These are phyloP conservation scores for Phyllotis vaccarum DNA, from an alignment of 2,797 vertebrate species.

Conservation along the genomic window DNA sequence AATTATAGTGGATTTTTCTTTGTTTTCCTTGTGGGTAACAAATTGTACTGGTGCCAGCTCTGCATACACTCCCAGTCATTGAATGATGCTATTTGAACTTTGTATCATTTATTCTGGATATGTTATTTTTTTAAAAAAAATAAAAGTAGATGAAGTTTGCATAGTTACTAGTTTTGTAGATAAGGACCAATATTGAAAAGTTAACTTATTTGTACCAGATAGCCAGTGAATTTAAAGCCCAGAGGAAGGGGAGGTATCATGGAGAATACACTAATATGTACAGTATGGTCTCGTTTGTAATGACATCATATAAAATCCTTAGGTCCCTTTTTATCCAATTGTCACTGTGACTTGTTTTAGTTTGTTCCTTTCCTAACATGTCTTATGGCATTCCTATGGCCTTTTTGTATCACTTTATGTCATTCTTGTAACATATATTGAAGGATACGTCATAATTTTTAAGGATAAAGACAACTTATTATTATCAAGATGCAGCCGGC, in stretches of 20 bases:
- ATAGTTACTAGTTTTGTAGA: not conserved
- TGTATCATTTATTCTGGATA: not conserved
- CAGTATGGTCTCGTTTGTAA: not conserved
- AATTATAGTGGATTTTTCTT: not conserved
- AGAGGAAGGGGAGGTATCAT: not conserved
- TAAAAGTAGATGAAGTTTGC: not conserved
- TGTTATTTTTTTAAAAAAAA: no score
- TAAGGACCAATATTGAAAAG: not conserved
- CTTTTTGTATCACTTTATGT: not conserved
- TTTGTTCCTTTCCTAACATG: not conserved
- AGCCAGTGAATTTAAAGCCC: not conserved
- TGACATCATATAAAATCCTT: not conserved
- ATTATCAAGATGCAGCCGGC: not conserved
- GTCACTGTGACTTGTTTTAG: not conserved
- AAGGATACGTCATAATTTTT: not conserved
- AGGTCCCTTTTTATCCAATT: not conserved
- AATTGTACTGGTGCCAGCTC: not conserved
- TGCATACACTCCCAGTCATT: not conserved
- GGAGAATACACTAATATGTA: not conserved
- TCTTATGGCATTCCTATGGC: accelerated
- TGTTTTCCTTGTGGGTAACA: not conserved
- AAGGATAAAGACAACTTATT: not conserved
- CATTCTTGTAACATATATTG: not conserved
- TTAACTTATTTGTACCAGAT: not conserved
- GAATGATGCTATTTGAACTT: not conserved